These are phyloP conservation scores for Brachionichthys hirsutus DNA, from an alignment of 2,113 vertebrate genomes.

Conservation along the genomic window DNA sequence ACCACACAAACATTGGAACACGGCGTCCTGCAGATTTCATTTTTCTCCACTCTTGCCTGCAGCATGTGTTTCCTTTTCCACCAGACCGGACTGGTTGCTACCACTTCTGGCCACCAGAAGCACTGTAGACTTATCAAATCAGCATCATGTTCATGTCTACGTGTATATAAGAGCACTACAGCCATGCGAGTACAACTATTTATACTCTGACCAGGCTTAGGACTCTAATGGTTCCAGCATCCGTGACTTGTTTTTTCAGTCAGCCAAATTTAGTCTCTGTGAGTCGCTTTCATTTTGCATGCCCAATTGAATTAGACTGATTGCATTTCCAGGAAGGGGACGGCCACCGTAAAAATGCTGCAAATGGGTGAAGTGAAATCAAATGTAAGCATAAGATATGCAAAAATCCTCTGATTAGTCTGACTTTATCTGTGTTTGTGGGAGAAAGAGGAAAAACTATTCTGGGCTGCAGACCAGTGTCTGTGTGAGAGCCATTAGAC, in stretches of 20 bases:
- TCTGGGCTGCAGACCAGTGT: constrained; percentile 34
- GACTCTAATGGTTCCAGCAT: constrained; percentile 37
- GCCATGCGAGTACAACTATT: constrained; percentile 1
- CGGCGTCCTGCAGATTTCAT: constrained; percentile 28
- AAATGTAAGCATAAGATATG: constrained; percentile 60
- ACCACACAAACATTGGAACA: constrained; percentile 8
- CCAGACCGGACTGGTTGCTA: background rate
- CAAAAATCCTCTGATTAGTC: constrained; percentile 54
- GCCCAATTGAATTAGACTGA: constrained; percentile 67
- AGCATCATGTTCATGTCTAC: constrained; percentile 3
- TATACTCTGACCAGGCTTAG: constrained; percentile 32
- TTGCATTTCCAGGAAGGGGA: constrained; percentile 61
- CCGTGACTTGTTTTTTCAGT: constrained; percentile 53
- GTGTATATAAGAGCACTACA: constrained; percentile 10
- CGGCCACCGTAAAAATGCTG: constrained; percentile 59
- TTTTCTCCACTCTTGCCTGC: constrained; percentile 25
- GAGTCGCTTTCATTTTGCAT: constrained; percentile 59
- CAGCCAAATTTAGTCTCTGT: constrained; percentile 52
- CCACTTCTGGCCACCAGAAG: constrained; percentile 27
- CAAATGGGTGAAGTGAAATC: constrained; percentile 63
- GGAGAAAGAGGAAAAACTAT: constrained; percentile 49
- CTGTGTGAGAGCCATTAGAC: constrained; percentile 55
- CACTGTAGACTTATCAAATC: constrained; percentile 7
- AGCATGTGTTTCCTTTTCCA: background rate
- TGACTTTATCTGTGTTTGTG: constrained; percentile 45